Evolutionary conservation across 92 coral and sea anemone genomes (phyloP).

Genomic region (Micromussa lordhowensis): DNA sequence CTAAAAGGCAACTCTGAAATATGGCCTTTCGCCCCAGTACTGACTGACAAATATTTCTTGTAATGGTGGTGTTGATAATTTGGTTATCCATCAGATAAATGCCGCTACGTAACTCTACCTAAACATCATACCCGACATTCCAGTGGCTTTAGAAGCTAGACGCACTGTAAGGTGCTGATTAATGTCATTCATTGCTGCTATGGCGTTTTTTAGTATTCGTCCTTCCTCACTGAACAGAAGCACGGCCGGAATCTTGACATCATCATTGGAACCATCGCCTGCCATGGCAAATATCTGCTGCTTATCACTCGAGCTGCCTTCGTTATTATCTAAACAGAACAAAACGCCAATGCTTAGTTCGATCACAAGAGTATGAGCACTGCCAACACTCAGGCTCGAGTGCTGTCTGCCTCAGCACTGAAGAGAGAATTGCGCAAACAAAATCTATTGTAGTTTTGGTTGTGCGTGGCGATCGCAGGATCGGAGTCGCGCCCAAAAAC

Average conservation of each 20-base stretch:
- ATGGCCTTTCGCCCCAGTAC: background rate
- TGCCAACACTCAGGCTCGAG: background rate
- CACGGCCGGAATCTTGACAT: constrained; percentile 93
- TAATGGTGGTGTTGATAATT: background rate
- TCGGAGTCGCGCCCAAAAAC: too few relatives aligned
- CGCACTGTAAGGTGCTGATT: constrained; percentile 79
- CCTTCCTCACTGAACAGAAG: constrained; percentile 94
- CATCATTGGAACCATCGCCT: constrained; percentile 87
- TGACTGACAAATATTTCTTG: background rate
- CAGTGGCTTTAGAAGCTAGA: constrained; percentile 89
- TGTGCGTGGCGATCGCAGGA: too few relatives aligned
- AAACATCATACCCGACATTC: constrained; percentile 33
- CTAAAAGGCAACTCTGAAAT: too few relatives aligned
- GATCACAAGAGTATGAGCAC: background rate
- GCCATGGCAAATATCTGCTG: constrained; percentile 99
- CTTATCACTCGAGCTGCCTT: constrained; percentile 96
- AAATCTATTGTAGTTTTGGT: too few relatives aligned
- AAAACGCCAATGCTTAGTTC: background rate
- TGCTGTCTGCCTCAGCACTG: too few relatives aligned
- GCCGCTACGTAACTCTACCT: background rate
- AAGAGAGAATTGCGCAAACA: too few relatives aligned
- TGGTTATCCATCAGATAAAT: background rate
- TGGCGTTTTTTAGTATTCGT: constrained; percentile 79
- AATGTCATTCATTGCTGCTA: constrained; percentile 69
- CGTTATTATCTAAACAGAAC: constrained; percentile 78